Base-by-base conservation (phyloP, 2,797 vertebrate genomes). In the Enoplosus armatus region DNA sequence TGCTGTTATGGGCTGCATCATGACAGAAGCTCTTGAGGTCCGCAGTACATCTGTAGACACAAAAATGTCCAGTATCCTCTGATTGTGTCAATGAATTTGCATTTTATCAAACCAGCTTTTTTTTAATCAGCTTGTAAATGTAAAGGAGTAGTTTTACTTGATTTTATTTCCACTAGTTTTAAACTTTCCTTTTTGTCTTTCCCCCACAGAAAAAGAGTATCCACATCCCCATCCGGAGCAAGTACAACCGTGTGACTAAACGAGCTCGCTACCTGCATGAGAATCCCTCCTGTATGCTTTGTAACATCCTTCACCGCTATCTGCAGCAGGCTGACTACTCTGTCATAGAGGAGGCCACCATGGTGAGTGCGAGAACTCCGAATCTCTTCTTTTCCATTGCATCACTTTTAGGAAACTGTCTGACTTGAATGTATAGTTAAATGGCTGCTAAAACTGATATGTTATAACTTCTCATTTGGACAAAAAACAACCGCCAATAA, bases 1-100 rank as follows among this genome's bases (percentile, higher is more conserved):
- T 88, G 98, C 98, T 11, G 97, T 99, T 2, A 99, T 99, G 98
- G 98, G 98, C 56, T 99, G 98, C 92, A 97, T 99, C 89, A 99
- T 99, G 98, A 99, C 98, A 0, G 98, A 99, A 88, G 98, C 98
- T 16, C 91, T 99, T 7, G 98, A 99, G 97, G 98, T 98, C 70
- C 89, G 90, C 26, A 31, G 4, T 9, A 3, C 22, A 26, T 50
- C 33, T 37, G n/a, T 45, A 56, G 26, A 60, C 16, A 2, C n/a
- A 24, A 64, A 11, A 51, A 22, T 7, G 18, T 47, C n/a, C 31
- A 18, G 2, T 20, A n/a, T 41, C n/a, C 8, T 45, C 4, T 16
- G 10, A 48, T 20, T 47, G 4, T 29, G 41, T 35, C 0, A 29
- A 22, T 4, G 0, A 22, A 20, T 29, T 6, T 6, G 6, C 22